Conservation (phyloP, 1,140 invertebrate genomes). For the Thereuonema tuberculata region DNA sequence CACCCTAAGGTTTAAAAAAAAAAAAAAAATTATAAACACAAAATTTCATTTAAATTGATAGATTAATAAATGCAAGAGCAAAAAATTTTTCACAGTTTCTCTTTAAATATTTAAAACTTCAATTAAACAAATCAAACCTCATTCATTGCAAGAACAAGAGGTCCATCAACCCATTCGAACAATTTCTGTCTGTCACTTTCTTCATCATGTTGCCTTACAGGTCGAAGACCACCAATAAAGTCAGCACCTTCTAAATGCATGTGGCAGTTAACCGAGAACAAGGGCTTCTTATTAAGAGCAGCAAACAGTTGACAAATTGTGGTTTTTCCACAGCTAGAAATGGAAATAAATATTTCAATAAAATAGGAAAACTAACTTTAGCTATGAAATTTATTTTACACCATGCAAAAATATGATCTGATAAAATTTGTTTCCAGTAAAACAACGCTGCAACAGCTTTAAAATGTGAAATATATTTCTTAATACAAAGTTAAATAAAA, state of each 20-base stretch:
- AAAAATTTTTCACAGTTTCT: too few species aligned
- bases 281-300: slow-evolving; percentile 42
- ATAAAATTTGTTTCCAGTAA: too few species aligned
- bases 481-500: too few species aligned
- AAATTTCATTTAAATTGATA: too few species aligned
- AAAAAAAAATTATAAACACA: too few species aligned
- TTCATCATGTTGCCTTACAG: slow-evolving; percentile 49
- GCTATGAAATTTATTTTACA: too few species aligned
- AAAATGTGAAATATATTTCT: too few species aligned
- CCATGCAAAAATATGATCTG: too few species aligned
- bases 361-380: too few species aligned
- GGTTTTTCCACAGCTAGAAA: slow-evolving; percentile 90
- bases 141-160: slow-evolving; percentile 80
- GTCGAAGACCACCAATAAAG: slow-evolving; percentile 88
- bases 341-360: too few species aligned
- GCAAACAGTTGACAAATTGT: slow-evolving; percentile 85
- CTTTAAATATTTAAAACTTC: background rate
- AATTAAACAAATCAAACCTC: slow-evolving; percentile 31
- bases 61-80: too few species aligned
- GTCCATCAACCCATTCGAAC: slow-evolving; percentile 98
- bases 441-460: too few species aligned
- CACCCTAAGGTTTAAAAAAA: slow-evolving; percentile 28
- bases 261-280: slow-evolving; percentile 89
- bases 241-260: slow-evolving; percentile 97
- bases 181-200: slow-evolving; percentile 37